Conservation (phyloP, 2,888 invertebrate genomes). For the Erebia aethiops region DNA sequence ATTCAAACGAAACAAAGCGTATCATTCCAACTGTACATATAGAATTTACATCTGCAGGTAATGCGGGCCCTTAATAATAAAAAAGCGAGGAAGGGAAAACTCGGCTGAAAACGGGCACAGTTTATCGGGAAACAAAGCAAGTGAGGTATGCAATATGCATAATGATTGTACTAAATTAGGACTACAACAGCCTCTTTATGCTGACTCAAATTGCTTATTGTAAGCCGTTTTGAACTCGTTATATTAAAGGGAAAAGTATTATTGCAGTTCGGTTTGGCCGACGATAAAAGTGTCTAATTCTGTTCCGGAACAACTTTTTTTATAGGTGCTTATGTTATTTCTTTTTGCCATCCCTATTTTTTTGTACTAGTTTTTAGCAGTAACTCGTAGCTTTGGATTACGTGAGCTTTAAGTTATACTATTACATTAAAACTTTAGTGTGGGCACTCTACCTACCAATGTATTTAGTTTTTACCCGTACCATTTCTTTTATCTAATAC, state of each 20-base stretch:
- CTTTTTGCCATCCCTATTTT: slow-evolving; percentile 1
- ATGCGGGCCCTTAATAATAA: slow-evolving; percentile 70
- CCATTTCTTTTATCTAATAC: too few species aligned
- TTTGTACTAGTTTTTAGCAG: not conserved
- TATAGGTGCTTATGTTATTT: slow-evolving; percentile 7
- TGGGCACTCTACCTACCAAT: too few species aligned
- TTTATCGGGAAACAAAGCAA: slow-evolving; percentile 76
- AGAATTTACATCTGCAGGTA: slow-evolving; percentile 67
- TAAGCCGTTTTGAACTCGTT: slow-evolving; percentile 55
- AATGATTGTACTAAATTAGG: slow-evolving; percentile 78
- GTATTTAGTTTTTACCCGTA: not conserved
- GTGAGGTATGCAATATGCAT: slow-evolving; percentile 75
- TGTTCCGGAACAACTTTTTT: slow-evolving; percentile 23
- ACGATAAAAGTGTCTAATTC: slow-evolving; percentile 33
- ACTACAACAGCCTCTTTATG: slow-evolving; percentile 63
- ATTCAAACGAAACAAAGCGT: slow-evolving; percentile 33
- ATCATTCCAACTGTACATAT: slow-evolving; percentile 43
- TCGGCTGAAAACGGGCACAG: slow-evolving; percentile 62
- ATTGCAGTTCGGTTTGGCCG: slow-evolving; percentile 36
- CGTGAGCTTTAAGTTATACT: not conserved
- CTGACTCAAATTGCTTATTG: slow-evolving; percentile 71
- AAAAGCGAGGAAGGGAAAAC: slow-evolving; percentile 66
- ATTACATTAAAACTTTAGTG: not conserved
- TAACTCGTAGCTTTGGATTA: not conserved
- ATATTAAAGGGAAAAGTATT: slow-evolving; percentile 38